phyloP scores from a whole-genome alignment of 2,113 vertebrate species.

The Pungitius pungitius region DNA sequence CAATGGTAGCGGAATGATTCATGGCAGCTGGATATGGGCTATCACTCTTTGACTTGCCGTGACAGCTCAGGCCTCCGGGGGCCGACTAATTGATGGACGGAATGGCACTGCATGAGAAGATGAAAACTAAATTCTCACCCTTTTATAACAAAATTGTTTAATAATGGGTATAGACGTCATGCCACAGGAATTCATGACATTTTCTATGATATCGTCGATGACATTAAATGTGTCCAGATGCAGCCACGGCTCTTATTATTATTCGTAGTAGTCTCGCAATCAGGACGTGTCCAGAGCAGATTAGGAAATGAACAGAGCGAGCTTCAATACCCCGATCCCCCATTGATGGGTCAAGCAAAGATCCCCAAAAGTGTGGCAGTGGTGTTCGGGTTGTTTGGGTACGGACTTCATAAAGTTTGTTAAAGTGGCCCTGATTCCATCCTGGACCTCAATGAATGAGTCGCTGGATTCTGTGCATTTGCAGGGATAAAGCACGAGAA shows the following conservation, averaged over 20 bases:
- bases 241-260: constrained; percentile 64
- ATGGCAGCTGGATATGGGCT: constrained; percentile 34
- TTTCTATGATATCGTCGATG: constrained; percentile 66
- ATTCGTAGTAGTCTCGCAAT: constrained; percentile 75
- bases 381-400: constrained; percentile 21
- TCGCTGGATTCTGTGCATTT: constrained; percentile 17
- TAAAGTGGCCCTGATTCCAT: constrained; percentile 12
- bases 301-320: constrained; percentile 53
- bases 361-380: constrained; percentile 5
- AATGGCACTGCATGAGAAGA: constrained; percentile 39
- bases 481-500: constrained; percentile 41
- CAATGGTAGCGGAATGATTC: constrained; percentile 47
- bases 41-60: constrained; percentile 55
- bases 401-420: constrained; percentile 1
- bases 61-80: constrained; percentile 23
- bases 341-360: constrained; percentile 35
- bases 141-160: constrained; percentile 67
- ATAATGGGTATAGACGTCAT: constrained; percentile 76
- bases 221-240: constrained; percentile 70
- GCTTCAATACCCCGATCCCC: constrained; percentile 62
- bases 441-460: background rate
- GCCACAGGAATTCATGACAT: constrained; percentile 69
- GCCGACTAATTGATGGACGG: constrained; percentile 58
- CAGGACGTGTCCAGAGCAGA: constrained; percentile 60
- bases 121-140: constrained; percentile 62